Evolutionary conservation across 2,797 vertebrate species (phyloP).

Genomic region (Melanotaenia parkinsoni): DNA sequence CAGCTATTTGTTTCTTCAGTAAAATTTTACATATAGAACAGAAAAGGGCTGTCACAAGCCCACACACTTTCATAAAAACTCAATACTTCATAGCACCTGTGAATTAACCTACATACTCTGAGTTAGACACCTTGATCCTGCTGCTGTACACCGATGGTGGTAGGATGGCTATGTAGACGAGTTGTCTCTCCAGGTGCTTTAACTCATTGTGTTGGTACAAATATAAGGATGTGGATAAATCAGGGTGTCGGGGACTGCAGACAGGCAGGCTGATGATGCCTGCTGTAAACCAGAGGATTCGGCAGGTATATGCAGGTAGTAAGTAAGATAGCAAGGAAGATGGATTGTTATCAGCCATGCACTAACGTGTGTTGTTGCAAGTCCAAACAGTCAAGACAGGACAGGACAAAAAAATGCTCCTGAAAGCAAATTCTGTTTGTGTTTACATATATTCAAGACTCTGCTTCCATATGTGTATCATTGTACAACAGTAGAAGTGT

Average conservation of each 20-base stretch:
- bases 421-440: constrained; percentile 43
- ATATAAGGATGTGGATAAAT: constrained; percentile 38
- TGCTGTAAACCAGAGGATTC: not conserved
- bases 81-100: constrained; percentile 1
- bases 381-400: constrained; percentile 67
- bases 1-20: not conserved
- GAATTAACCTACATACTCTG: constrained; percentile 2
- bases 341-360: constrained; percentile 69
- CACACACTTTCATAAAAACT: not conserved
- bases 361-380: constrained; percentile 63
- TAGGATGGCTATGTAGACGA: constrained; percentile 14
- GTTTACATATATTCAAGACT: constrained; percentile 45
- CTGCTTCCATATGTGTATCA: constrained; percentile 58
- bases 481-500: constrained; percentile 64
- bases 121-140: constrained; percentile 28
- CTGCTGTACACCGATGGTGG: constrained; percentile 18
- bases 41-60: not conserved
- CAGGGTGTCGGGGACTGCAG: constrained; percentile 18
- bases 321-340: constrained; percentile 38
- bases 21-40: not conserved
- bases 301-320: constrained; percentile 56
- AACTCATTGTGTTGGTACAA: constrained; percentile 40
- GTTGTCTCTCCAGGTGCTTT: constrained; percentile 29
- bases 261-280: constrained; percentile 20
- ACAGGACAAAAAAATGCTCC: constrained; percentile 28